Conservation (phyloP, 1,140 invertebrate species). For the Eulimnadia texana region DNA sequence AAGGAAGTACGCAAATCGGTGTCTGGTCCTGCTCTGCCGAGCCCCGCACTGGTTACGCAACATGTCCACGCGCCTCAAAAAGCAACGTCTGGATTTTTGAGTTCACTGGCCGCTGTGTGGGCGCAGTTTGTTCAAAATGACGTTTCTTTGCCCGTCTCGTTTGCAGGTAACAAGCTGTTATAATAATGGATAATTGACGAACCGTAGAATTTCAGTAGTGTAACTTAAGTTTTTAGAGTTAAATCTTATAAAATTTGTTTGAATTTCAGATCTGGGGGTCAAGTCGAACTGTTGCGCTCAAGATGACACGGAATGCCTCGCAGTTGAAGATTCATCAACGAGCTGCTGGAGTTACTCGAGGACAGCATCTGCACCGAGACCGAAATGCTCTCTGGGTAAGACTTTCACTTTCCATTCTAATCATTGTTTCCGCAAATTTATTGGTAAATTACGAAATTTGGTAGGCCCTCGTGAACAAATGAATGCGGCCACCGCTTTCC, state of each 20-base stretch:
- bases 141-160: constrained; percentile 14
- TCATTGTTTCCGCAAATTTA: too few species aligned
- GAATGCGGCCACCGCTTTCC: constrained; percentile 54
- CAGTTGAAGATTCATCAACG: not conserved
- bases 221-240: too few species aligned
- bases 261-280: too few species aligned
- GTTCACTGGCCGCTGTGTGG: constrained; percentile 59
- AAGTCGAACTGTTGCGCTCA: too few species aligned
- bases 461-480: constrained; percentile 59
- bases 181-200: not conserved
- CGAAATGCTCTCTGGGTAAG: constrained; percentile 14
- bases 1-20: constrained; percentile 22
- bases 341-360: constrained; percentile 12
- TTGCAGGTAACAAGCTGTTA: constrained; percentile 10
- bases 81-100: constrained; percentile 29
- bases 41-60: constrained; percentile 48
- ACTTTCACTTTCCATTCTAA: not conserved
- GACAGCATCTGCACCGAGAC: not conserved
- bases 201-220: too few species aligned
- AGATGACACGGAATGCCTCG: too few species aligned
- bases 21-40: constrained; percentile 35
- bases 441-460: too few species aligned
- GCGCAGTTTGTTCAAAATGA: constrained; percentile 48
- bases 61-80: constrained; percentile 27
- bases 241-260: too few species aligned